phyloP scores from a whole-genome alignment of 2,797 vertebrate genomes.

The Pseudocheirus occidentalis region DNA sequence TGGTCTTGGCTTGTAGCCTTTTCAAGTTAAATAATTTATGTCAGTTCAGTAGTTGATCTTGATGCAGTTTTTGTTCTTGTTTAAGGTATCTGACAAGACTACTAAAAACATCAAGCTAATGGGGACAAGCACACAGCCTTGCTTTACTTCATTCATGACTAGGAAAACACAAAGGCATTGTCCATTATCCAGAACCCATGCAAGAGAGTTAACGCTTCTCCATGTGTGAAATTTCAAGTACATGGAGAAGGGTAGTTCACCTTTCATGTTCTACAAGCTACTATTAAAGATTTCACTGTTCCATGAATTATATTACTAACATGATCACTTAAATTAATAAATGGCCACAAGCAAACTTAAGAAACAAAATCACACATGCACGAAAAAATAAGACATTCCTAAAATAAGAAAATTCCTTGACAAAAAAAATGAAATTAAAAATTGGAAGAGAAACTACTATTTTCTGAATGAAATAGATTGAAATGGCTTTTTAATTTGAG shows the following conservation, averaged over 20 bases:
- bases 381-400: slow-evolving; percentile 36
- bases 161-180: not conserved
- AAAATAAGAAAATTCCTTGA: slow-evolving; percentile 45
- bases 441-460: slow-evolving; percentile 12
- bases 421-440: slow-evolving; percentile 44
- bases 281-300: slow-evolving; percentile 23
- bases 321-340: slow-evolving; percentile 20
- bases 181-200: not conserved
- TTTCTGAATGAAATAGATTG: slow-evolving; percentile 39
- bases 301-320: slow-evolving; percentile 8
- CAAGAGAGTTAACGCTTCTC: not conserved
- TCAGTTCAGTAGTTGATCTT: not conserved
- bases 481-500: slow-evolving; percentile 42
- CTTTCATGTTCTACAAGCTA: not conserved
- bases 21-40: not conserved
- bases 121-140: not conserved
- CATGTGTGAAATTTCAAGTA: slow-evolving; percentile 22
- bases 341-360: slow-evolving; percentile 23
- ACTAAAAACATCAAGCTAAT: not conserved
- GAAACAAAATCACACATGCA: not conserved
- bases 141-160: not conserved
- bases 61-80: not conserved
- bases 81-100: not conserved
- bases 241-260: not conserved
- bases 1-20: not conserved